phyloP scores from a whole-genome alignment of 1,140 invertebrate genomes.

The Drosophila subobscura region DNA sequence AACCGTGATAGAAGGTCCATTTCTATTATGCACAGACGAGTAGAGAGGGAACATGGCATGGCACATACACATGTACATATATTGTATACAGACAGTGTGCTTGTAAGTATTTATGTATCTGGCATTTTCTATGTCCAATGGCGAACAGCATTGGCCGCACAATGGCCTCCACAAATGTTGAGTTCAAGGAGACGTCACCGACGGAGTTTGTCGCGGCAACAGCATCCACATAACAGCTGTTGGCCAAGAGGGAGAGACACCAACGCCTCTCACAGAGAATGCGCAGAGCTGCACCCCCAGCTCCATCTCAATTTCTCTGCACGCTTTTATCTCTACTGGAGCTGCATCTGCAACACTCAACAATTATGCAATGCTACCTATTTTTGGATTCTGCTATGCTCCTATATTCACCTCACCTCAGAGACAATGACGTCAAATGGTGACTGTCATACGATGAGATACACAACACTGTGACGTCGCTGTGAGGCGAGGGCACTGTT shows the following conservation, averaged over 20 bases:
- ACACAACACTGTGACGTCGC: slow-evolving; percentile 66
- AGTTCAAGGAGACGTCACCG: slow-evolving; percentile 80
- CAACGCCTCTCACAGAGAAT: slow-evolving; percentile 12
- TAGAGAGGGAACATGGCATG: slow-evolving; percentile 23
- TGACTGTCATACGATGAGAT: slow-evolving; percentile 42
- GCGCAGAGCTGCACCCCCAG: slow-evolving; percentile 25
- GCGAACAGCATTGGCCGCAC: too few relatives aligned
- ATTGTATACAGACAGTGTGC: background rate
- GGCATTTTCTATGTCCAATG: slow-evolving; percentile 26
- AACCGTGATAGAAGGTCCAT: background rate
- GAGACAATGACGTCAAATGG: slow-evolving; percentile 56
- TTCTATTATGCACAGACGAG: slow-evolving; percentile 17
- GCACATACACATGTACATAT: slow-evolving; percentile 6
- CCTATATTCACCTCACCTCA: slow-evolving; percentile 3
- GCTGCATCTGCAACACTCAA: slow-evolving; percentile 53
- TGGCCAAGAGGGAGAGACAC: slow-evolving; percentile 53
- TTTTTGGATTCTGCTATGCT: slow-evolving; percentile 30
- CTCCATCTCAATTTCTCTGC: slow-evolving; percentile 1
- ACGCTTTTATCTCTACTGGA: slow-evolving; percentile 8
- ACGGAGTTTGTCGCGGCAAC: slow-evolving; percentile 53
- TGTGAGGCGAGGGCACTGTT: slow-evolving; percentile 1
- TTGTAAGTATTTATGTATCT: slow-evolving; percentile 3
- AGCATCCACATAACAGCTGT: slow-evolving; percentile 61
- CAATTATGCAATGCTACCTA: slow-evolving; percentile 72
- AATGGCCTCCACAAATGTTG: slow-evolving; percentile 74